Evolutionary conservation across 2,888 invertebrate genomes (phyloP), one percentile per base, ranked within the genome.

Genomic region (Lissocephala sabroskyi): DNA sequence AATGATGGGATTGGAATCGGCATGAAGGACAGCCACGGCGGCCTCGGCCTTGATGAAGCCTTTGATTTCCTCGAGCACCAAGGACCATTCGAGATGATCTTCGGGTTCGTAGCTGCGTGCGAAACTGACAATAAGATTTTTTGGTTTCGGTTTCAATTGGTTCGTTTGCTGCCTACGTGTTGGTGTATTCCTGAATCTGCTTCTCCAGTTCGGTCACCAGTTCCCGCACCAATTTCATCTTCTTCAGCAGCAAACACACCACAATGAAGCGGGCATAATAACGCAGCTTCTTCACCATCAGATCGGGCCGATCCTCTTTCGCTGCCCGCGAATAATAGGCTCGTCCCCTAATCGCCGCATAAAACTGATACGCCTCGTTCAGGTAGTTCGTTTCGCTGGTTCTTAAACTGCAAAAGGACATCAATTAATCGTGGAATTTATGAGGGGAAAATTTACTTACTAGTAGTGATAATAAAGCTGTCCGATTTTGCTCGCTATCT

Each of bases 401-500:
- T 79, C 97, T 88, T 79, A 98, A 88, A 85, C 96, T 96, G 85
- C 33, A 5, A 23, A 23, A 23, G 3, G 23, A 23, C 3, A 23
- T 23, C 5, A 18, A 14, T n/a, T 9, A 10, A 3, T 10, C 9
- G 10, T n/a, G 3, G 1, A 41, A 19, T 13, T 13, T 9, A 30
- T 10, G 6, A 32, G 9, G 9, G 7, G 9, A n/a, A 14, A 45
- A 7, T 10, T 13, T 49, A 89, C 94, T 91, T 86, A 96, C 95
- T 98, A 98, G 86, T 97, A 98, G 86, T 97, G 97, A 85, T 98
- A 98, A 86, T 98, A 98, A 23, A 98, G 91, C 86, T 98, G 98
- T 63, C 98, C 98, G 82, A 98, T 98, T 88, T 98, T 98, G 45
- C 97, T 97, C 41, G 97, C 98, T 63, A 98, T 97, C 86, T 98